phyloP scores from a whole-genome alignment of 2,888 invertebrate genomes.

The Euzophera pinguis region DNA sequence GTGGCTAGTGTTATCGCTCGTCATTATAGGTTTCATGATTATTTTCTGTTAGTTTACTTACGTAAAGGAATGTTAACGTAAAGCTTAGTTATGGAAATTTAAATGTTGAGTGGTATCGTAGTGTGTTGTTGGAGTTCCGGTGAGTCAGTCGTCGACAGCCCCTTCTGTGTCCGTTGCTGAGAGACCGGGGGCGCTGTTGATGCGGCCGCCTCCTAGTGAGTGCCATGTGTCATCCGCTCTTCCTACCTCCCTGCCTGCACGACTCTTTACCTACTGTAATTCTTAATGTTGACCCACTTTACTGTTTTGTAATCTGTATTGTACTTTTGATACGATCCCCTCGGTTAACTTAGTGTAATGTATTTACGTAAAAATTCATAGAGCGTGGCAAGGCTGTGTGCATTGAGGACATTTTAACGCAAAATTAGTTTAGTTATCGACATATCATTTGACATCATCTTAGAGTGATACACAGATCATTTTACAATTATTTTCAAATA shows the following conservation, averaged over 20 bases:
- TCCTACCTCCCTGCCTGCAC: conserved; percentile 70
- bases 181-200: conserved; percentile 48
- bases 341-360: conserved; percentile 77
- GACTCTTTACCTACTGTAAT: conserved; percentile 47
- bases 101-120: conserved; percentile 78
- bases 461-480: conserved; percentile 73
- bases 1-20: conserved; percentile 79
- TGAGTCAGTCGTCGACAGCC: conserved; percentile 61
- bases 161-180: conserved; percentile 42
- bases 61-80: conserved; percentile 76
- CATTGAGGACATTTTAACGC: conserved; percentile 81
- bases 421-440: conserved; percentile 72
- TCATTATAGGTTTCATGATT: conserved; percentile 76
- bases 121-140: conserved; percentile 74
- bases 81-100: conserved; percentile 75
- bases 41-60: conserved; percentile 76
- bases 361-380: conserved; percentile 74
- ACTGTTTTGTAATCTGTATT: conserved; percentile 75
- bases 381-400: conserved; percentile 87
- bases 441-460: conserved; percentile 71
- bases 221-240: conserved; percentile 44
- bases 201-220: conserved; percentile 43
- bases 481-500: conserved; percentile 51
- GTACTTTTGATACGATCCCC: conserved; percentile 73
- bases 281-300: conserved; percentile 72